A percentile compares a stretch with the other conserved stretches of the same genome.
phyloP scores from a whole-genome alignment of 2,797 vertebrate species.

The Moxostoma hubbsi region DNA sequence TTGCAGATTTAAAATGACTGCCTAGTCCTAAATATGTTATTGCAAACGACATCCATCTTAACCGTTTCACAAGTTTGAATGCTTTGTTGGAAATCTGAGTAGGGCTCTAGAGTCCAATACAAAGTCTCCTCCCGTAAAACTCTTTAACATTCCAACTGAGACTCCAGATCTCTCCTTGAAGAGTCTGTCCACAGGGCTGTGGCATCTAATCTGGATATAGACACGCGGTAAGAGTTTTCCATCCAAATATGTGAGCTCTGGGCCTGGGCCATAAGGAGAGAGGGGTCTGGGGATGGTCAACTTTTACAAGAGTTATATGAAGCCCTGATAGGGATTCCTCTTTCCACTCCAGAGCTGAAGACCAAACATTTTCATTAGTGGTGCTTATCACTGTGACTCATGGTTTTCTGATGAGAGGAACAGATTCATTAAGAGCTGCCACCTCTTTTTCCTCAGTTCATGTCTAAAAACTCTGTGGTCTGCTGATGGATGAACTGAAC shows the following conservation, averaged over 20 bases:
- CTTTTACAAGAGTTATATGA: constrained; percentile 21
- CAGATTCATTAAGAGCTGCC: constrained; percentile 56
- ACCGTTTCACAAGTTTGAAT: constrained; percentile 23
- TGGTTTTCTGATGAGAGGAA: constrained; percentile 57
- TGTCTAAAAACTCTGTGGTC: constrained; percentile 47
- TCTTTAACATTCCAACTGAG: constrained; percentile 22
- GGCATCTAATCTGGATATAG: constrained; percentile 39
- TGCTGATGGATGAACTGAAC: constrained; percentile 46
- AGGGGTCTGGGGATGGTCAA: constrained; percentile 52
- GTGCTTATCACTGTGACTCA: constrained; percentile 54
- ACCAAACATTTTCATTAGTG: constrained; percentile 62
- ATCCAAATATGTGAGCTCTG: constrained; percentile 27
- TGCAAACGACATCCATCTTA: constrained; percentile 28
- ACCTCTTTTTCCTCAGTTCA: constrained; percentile 46
- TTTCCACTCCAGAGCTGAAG: constrained; percentile 36
- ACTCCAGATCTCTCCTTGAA: background rate
- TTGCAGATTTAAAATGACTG: constrained; percentile 7
- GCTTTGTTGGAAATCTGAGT: constrained; percentile 9
- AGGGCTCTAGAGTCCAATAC: constrained; percentile 17
- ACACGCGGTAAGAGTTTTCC: constrained; percentile 22
- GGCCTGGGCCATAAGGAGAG: constrained; percentile 31
- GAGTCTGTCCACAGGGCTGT: constrained; percentile 1
- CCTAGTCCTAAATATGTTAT: background rate
- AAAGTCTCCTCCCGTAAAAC: constrained; percentile 9
- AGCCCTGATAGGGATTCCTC: constrained; percentile 18